phyloP scores from a whole-genome alignment of 2,113 vertebrate species.

The Sebastes schlegelii region DNA sequence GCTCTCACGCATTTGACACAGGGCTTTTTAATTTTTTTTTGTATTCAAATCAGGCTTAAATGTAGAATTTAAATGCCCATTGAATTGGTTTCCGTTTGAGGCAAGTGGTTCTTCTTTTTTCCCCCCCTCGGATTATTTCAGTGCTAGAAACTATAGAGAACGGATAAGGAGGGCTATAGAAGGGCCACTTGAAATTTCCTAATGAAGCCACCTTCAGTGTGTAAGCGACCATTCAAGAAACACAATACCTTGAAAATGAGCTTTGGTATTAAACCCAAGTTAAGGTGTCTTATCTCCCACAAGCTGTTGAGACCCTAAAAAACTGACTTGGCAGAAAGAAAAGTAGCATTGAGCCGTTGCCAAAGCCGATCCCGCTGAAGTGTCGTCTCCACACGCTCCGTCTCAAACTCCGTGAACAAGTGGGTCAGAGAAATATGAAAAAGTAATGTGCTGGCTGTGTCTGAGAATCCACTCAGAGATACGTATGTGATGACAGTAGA shows the following conservation, averaged over 20 bases:
- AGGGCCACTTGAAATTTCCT: constrained; percentile 33
- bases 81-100: constrained; percentile 55
- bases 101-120: constrained; percentile 22
- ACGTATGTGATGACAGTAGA: constrained; percentile 24
- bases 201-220: constrained; percentile 53
- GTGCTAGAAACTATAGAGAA: constrained; percentile 24
- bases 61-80: constrained; percentile 64
- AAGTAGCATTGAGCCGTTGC: constrained; percentile 48
- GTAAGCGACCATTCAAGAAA: constrained; percentile 44
- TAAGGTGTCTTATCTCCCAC: constrained; percentile 77
- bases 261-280: constrained; percentile 70
- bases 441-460: constrained; percentile 66
- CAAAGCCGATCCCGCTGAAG: constrained; percentile 69
- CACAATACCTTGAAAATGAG: constrained; percentile 78
- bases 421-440: constrained; percentile 83
- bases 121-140: constrained; percentile 45
- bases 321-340: constrained; percentile 78
- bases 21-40: constrained; percentile 45
- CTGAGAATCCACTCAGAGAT: constrained; percentile 25
- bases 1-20: constrained; percentile 65
- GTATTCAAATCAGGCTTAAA: constrained; percentile 68
- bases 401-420: constrained; percentile 72
- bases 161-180: constrained; percentile 27
- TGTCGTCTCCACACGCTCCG: constrained; percentile 50
- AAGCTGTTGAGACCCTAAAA: constrained; percentile 72